A percentile compares a stretch with the other conserved stretches of the same genome.
Evolutionary conservation across 1,140 invertebrate genomes (phyloP).

Genomic region (Drosophila arizonae): DNA sequence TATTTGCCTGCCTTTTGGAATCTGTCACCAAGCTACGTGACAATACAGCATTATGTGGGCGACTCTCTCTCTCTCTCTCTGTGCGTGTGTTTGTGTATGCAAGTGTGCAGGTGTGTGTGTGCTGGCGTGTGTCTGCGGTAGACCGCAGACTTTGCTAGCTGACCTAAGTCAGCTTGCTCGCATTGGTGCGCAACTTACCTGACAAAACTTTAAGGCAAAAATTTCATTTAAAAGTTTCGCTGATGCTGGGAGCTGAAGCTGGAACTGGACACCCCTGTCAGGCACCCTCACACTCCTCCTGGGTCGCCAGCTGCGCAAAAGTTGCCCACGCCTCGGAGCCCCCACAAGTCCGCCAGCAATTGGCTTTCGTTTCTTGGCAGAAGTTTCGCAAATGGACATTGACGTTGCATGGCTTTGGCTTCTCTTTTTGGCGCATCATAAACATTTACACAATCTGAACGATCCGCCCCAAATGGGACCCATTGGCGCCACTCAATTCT

Average conservation of each 20-base stretch:
- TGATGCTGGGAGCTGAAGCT: constrained; percentile 28
- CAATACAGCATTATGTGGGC: constrained; percentile 53
- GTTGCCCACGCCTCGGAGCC: constrained; percentile 6
- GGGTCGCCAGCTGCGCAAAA: constrained; percentile 67
- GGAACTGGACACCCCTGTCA: neutral
- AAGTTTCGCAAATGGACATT: constrained; percentile 78
- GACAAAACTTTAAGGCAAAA: constrained; percentile 80
- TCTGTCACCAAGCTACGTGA: constrained; percentile 79
- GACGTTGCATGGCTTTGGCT: constrained; percentile 63
- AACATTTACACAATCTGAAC: constrained; percentile 59
- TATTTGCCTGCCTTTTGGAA: constrained; percentile 73
- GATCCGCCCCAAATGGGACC: constrained; percentile 24
- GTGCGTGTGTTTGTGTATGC: neutral
- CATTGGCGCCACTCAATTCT: constrained; percentile 20
- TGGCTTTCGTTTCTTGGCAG: constrained; percentile 56
- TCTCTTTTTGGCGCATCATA: constrained; percentile 50
- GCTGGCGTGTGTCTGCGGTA: constrained; percentile 50
- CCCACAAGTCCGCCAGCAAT: neutral
- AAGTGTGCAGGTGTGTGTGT: constrained; percentile 27
- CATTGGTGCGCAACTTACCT: constrained; percentile 51
- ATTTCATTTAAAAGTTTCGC: constrained; percentile 80
- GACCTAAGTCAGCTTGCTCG: constrained; percentile 67
- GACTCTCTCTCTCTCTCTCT: neutral
- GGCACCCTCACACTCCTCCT: too few relatives aligned
- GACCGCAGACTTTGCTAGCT: constrained; percentile 49